Evolutionary conservation across 2,113 vertebrate species (phyloP), one percentile per base, ranked within the genome.

Genomic region (Sebastes fasciatus): DNA sequence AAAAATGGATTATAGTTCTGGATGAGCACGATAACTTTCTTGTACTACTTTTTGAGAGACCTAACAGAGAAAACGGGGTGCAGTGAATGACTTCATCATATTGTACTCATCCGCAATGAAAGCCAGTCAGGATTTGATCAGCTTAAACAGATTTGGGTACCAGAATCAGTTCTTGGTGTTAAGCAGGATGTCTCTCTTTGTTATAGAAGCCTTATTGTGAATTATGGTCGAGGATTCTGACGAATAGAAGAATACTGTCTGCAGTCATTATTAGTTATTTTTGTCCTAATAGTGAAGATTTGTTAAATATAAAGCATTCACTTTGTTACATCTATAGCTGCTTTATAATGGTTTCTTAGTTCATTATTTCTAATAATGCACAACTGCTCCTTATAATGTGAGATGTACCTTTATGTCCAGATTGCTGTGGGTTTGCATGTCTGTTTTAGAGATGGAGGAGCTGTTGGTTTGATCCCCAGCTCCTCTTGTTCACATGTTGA

Each of bases 131-230:
- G 70, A 74, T 54, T 90, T 72, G 80, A 77, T 81, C 64, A 78
- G 77, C 61, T 78, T 85, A 62, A 80, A 80, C 73, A 83, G 72
- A 85, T 85, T 82, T 79, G 51, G 52, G 58, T 69, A 61, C 75
- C 60, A 67, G 62, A 54, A 58, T 78, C 9, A 12, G 65, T 60
- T 52, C 51, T 73, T 11, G 62, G 66, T 57, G 69, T 83, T 83
- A 49, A 76, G 48, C 46, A 70, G 43, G 46, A 11, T 8, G 12
- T 67, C 52, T 68, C 58, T 73, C 1, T 80, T 80, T 3, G 26
- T 4, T 54, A 21, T 55, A 55, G 74, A 34, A 42, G 48, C 17
- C 23, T 43, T 64, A 69, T 71, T 77, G 69, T 74, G 49, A 74
- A 77, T 51, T 65, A 16, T 55, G 70, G 81, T 49, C 58, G 23